Evolutionary conservation across 2,797 vertebrate genomes (phyloP), one percentile per base, ranked within the genome.

Genomic region (Serranus cabrilla): DNA sequence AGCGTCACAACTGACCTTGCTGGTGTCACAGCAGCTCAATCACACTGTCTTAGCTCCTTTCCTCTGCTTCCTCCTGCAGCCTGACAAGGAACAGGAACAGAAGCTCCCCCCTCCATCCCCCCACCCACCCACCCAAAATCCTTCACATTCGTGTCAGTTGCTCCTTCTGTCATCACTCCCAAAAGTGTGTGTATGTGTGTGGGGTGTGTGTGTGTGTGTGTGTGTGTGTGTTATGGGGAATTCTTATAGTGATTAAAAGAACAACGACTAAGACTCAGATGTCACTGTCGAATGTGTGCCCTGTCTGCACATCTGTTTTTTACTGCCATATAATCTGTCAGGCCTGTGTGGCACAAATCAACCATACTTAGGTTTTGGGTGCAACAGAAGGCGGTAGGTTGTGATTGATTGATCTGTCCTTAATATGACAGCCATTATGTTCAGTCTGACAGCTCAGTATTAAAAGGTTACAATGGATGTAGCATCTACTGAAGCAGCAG

Each of bases 341-440:
- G 66, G 74, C 75, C 68, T 69, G 62, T 69, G 70, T 60, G 68
- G 80, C 75, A 72, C 49, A 59, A 80, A 71, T 83, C 65, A 81
- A 61, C 71, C 64, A 8, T 60, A 69, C 76, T 74, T 76, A 71
- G 27, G 49, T 60, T 86, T 54, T 58, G 49, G 63, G 70, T 67
- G 72, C 63, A 80, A 21, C 77, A 75, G 57, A 78, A 56, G 65
- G 72, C 21, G 50, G 56, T 16, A 34, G 69, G 20, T 31, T 57
- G 21, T 83, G 86, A 87, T 81, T 85, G 89, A 91, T 72, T 82
- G 86, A 81, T 84, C 57, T 55, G 56, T 74, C 80, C 49, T 82
- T 76, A 86, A 82, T 87, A 74, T 84, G 82, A 88, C 85, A 87
- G 81, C 66, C 63, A 78, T 87, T 86, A 67, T 87, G 80, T 83